Evolutionary conservation across 2,797 vertebrate species (phyloP).

Genomic region (Macropodus opercularis): DNA sequence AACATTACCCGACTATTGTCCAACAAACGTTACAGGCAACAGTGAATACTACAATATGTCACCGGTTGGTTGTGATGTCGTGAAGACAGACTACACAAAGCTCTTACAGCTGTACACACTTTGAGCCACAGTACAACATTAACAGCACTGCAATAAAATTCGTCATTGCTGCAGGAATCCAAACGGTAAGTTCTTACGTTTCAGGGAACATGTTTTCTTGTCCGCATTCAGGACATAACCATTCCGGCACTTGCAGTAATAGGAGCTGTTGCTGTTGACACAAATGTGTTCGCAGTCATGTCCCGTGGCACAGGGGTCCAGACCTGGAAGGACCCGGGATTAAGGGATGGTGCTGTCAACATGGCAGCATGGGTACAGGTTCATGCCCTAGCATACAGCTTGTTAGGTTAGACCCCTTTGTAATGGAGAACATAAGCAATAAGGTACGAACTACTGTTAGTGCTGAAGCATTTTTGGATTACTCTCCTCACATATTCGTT

Average conservation of each 20-base stretch:
- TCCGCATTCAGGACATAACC: constrained; percentile 88
- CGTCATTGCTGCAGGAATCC: constrained; percentile 31
- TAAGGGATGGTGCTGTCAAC: constrained; percentile 49
- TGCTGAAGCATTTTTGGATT: background rate
- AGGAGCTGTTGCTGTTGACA: constrained; percentile 81
- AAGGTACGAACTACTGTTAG: background rate
- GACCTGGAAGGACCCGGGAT: constrained; percentile 76
- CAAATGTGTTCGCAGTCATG: constrained; percentile 90
- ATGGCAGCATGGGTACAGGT: constrained; percentile 35
- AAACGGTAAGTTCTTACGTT: constrained; percentile 75
- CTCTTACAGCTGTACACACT: constrained; percentile 4
- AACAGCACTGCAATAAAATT: constrained; percentile 29
- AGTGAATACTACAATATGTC: constrained; percentile 26
- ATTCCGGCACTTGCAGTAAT: constrained; percentile 85
- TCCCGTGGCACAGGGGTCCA: constrained; percentile 84
- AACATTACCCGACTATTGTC: constrained; percentile 42
- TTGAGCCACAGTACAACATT: constrained; percentile 12
- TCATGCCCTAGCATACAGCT: constrained; percentile 33
- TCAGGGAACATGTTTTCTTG: constrained; percentile 86
- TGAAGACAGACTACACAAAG: constrained; percentile 27
- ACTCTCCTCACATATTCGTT: background rate
- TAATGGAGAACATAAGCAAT: background rate
- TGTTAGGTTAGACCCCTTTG: background rate
- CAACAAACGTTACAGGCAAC: constrained; percentile 44
- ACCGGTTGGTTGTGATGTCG: constrained; percentile 48